Percentiles rank a stretch among this genome's conserved stretches.
These are phyloP conservation scores for Phocoena sinus DNA, from an alignment of 2,113 vertebrate genomes.

Conservation along the genomic window DNA sequence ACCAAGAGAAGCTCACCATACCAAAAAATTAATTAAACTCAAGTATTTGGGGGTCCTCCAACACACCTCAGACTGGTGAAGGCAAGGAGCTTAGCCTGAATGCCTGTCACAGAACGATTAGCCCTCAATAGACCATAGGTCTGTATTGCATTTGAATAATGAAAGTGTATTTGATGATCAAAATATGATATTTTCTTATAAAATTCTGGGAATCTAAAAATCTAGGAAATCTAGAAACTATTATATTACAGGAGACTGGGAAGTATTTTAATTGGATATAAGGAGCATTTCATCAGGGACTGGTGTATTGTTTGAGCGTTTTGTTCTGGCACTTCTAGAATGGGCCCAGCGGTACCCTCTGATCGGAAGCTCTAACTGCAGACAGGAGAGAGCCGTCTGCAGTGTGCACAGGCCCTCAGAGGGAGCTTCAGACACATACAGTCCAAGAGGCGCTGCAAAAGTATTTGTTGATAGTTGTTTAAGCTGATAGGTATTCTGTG, in stretches of 20 bases:
- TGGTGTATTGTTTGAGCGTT: background rate
- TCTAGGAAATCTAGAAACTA: background rate
- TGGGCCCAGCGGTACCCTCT: background rate
- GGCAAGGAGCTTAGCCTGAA: background rate
- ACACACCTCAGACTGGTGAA: background rate
- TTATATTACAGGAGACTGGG: background rate
- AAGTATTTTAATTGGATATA: background rate
- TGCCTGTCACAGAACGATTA: background rate
- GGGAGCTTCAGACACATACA: fast-evolving
- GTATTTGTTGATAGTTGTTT: background rate
- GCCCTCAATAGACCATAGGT: background rate
- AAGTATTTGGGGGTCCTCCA: background rate
- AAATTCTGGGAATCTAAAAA: background rate
- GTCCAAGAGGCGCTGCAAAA: background rate
- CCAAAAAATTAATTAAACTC: background rate
- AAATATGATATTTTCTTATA: background rate
- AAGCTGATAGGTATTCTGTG: background rate
- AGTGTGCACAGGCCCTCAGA: fast-evolving
- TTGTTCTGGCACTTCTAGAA: background rate
- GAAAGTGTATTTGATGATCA: background rate
- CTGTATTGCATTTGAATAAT: background rate
- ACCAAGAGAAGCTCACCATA: background rate
- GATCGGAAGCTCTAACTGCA: background rate
- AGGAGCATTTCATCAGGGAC: background rate
- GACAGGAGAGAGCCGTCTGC: background rate